Base-by-base conservation (phyloP, 2,113 vertebrate genomes). In the Sceloporus tristichus region DNA sequence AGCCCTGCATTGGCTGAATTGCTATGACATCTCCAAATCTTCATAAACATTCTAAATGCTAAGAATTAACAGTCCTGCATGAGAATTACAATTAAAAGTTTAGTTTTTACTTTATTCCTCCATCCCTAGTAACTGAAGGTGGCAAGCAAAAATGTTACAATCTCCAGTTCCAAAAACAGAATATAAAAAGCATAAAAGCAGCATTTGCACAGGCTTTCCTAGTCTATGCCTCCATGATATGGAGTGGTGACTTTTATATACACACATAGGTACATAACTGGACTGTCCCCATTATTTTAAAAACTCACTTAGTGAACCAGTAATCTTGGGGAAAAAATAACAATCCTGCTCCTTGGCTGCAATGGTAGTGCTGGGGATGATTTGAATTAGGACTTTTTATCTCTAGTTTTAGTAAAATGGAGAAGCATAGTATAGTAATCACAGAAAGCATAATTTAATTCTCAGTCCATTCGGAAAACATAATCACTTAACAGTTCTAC, bases 381-480 rank as follows among this genome's bases (percentile, higher is more conserved):
- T 42, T 65, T 29, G 25, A 14, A n/a, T 68, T 70, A 53, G n/a
- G 23, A 75, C 1, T 5, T 54, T 81, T 82, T 68, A 23, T 68
- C 38, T 42, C 27, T 18, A 48, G 27, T 18, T 48, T 42, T 16
- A 16, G 25, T 21, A 11, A 77, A 27, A 75, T 18, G 34, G 16
- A 74, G 18, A 73, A 65, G 19, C 38, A 76, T 34, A 65, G 25
- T 42, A 79, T 11, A 54, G 19, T 62, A 62, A 25, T 29, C 74
- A 85, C 38, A 79, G n/a, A 79, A 54, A 79, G 23, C 13, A 68
- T 79, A 79, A 27, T 66, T 9, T 77, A 86, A 70, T 79, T 70
- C 34, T 34, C 65, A 19, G 70, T 70, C 76, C 21, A 71, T 40
- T 71, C 77, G 29, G 29, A 70, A 79, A 38, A 79, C 29, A 79